Evolutionary conservation across 2,888 invertebrate genomes (phyloP), one percentile per base, ranked within the genome.

Genomic region (Drosophila ezoana): DNA sequence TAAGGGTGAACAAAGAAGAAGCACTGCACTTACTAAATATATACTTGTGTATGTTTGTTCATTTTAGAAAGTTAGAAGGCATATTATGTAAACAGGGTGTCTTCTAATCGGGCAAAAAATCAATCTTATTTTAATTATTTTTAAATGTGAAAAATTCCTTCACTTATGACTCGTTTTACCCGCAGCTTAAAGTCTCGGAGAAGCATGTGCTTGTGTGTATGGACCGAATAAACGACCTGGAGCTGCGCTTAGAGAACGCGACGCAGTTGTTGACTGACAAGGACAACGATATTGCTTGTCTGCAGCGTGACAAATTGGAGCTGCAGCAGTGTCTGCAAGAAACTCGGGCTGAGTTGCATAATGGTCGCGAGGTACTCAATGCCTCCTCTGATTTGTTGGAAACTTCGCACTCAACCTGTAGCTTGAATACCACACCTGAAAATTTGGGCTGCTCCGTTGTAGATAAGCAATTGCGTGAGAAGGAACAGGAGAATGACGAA

Each of bases 381-480:
- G 64, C 71, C 0, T 91, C 92, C 0, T 65, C 71, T 0, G 92
- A 92, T 62, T 81, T 83, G 56, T 64, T 92, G 0, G 89, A 92
- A 59, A 56, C 69, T 9, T 90, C 91, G 0, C 71, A 83, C 35
- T 90, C 85, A 44, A 72, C 85, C 0, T 81, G 79, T 10, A 89
- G 84, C 23, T 47, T 87, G 14, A 79, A 76, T 33, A 78, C 71
- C 0, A 89, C 91, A 35, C 91, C 92, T 0, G 92, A 92, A 70
- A 92, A 90, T 75, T 68, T 92, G 3, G 92, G 85, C 1, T 76
- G 74, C 28, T 90, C 90, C 0, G 92, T 92, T 1, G 71, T 92
- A n/a, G 92, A 92, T 68, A 78, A 91, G 1, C 90, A 92, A 35
- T 53, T 92, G 32, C 90, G 91, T 3, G 92, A 92, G 63, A 90